Base-by-base conservation (phyloP, 2,888 invertebrate species). In the Lysandra coridon region DNA sequence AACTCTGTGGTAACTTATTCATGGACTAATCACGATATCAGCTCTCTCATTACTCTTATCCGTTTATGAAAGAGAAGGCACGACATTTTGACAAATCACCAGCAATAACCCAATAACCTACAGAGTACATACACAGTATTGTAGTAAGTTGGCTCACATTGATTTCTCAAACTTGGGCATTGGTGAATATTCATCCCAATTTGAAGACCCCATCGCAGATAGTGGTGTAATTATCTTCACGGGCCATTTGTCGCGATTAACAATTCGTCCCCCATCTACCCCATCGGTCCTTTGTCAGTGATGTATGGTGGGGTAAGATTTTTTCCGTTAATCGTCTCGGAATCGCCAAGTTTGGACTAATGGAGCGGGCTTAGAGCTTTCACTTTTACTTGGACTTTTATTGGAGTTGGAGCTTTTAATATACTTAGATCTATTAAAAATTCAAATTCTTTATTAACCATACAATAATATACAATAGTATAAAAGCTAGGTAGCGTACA, bases 241-340 rank as follows among this genome's bases (percentile, higher is more conserved):
- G 86, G 83, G 78, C 84, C 85, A 86, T 86, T 85, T 84, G 83
- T 83, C 80, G 80, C 83, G 82, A 84, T 83, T 84, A 82, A 82
- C 81, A 83, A 83, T 84, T 82, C 81, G 60, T 74, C 60, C 60
- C 78, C 60, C 74, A 23, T 73, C 60, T 14, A 57, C 74, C 60
- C 73, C 37, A 49, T 75, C 73, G 73, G 60, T n/a, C 73, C 79
- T 73, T 73, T 62, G 78, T 73, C 60, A 78, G 73, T 73, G 78
- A 78, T 78, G 73, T 73, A 78, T 60, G 73, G 78, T 73, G 78
- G 49, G 57, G 30, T 57, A 53, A 57, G 73, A 57, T 33, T 78
- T 78, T 78, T 78, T 30, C 73, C 37, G 60, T 78, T 73, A 78
- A 57, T 78, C 73, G 73, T n/a, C 57, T 78, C 73, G 37, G n/a